A percentile compares a stretch with the other conserved stretches of the same genome.
phyloP scores from a whole-genome alignment of 2,888 invertebrate species.

The Drosophila nr. medialis region DNA sequence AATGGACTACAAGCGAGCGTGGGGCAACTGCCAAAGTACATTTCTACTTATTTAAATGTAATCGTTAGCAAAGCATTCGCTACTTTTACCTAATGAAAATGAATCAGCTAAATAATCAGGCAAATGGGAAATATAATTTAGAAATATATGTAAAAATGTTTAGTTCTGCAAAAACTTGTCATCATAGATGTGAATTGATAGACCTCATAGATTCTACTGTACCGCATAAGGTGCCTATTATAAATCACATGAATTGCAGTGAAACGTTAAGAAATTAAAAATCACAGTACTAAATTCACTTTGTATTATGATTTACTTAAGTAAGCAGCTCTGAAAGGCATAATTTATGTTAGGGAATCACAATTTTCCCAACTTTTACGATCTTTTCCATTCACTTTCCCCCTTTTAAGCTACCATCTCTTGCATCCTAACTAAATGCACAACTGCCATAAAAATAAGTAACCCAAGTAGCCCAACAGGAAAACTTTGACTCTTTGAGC shows the following conservation, averaged over 20 bases:
- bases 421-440: slow-evolving; percentile 42
- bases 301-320: slow-evolving; percentile 49
- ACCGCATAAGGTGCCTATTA: neutral
- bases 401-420: neutral
- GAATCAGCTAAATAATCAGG: neutral
- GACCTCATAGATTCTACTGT: neutral
- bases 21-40: slow-evolving; percentile 26
- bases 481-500: slow-evolving; percentile 48
- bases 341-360: slow-evolving; percentile 47
- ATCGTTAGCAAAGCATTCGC: neutral
- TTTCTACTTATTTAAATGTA: slow-evolving; percentile 4
- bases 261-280: slow-evolving; percentile 24
- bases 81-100: neutral
- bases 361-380: slow-evolving; percentile 27
- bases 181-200: neutral
- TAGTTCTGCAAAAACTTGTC: neutral
- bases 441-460: slow-evolving; percentile 57
- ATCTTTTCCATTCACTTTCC: neutral
- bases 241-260: slow-evolving; percentile 13
- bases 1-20: slow-evolving; percentile 5
- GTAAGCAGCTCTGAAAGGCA: slow-evolving; percentile 23
- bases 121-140: neutral
- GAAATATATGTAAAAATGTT: neutral
- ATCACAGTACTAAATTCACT: slow-evolving; percentile 12
- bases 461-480: slow-evolving; percentile 24